Base-by-base conservation (phyloP, 2,888 invertebrate species). In the Punctoribates punctum region DNA sequence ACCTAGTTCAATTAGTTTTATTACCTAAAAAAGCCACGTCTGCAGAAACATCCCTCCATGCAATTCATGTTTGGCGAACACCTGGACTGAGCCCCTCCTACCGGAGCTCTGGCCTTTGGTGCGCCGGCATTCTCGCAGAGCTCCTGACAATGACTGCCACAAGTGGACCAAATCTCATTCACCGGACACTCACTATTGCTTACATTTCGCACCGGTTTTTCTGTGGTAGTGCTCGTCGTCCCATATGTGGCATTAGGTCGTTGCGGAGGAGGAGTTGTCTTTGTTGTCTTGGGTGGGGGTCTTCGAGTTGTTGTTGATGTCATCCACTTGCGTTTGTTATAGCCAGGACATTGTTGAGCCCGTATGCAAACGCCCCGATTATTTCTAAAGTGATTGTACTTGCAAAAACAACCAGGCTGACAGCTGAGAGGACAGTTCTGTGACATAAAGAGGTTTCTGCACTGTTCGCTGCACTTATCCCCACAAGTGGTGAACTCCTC, bases 51-150 rank as follows among this genome's bases (percentile, higher is more conserved):
- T 2, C 54, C 54, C n/a, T n/a, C 20, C 23, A 54, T n/a, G 23
- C 54, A 54, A n/a, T 54, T 54, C 54, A 54, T 54, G 23, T 54
- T 54, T 54, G n/a, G n/a, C 54, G 54, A 13, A n/a, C 54, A 54
- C 23, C n/a, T 54, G n/a, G 5, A n/a, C 1, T n/a, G 2, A 13
- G 42, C 1, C 9, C 1, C 13, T 42, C 11, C 42, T 5, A 1
- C 42, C 1, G 13, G 8, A 8, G 8, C 13, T 13, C 42, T 42
- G 42, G 42, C 1, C 42, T 9, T 11, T 13, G 11, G 1, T 4
- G 54, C 54, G 23, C 13, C 20, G 5, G 54, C n/a, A 54, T 54
- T 54, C n/a, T 54, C 54, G 54, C 54, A 54, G 9, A n/a, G n/a
- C 13, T 54, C 54, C 2, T 54, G n/a, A 20, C 54, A 54, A n/a